Evolutionary conservation across 2,797 vertebrate species (phyloP).

Genomic region (Phrynocephalus vlangalii): DNA sequence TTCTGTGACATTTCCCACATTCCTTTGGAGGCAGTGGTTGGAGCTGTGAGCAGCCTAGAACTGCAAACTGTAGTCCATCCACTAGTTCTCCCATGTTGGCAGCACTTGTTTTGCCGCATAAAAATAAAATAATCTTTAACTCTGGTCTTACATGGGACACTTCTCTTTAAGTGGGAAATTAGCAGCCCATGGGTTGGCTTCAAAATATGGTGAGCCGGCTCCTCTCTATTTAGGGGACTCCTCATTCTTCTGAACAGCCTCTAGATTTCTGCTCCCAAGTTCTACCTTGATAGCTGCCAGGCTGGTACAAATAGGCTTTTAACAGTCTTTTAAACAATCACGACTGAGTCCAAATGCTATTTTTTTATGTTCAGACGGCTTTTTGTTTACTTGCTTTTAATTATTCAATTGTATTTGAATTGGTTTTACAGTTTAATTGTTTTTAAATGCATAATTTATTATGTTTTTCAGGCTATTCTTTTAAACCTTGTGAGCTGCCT

Average conservation of each 20-base stretch:
- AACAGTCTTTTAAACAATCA: too few relatives aligned
- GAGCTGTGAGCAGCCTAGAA: not conserved
- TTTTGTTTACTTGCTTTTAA: too few relatives aligned
- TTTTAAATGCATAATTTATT: too few relatives aligned
- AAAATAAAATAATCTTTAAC: not conserved
- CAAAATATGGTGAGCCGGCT: not conserved
- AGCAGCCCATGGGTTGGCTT: not conserved
- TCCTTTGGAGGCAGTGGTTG: not conserved
- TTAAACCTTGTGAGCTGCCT: not conserved
- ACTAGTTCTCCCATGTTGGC: too few relatives aligned
- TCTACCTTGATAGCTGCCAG: not conserved
- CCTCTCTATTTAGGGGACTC: not conserved
- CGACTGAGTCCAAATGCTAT: too few relatives aligned
- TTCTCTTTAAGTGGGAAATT: not conserved
- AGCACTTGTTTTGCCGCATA: not conserved
- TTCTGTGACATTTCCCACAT: not conserved
- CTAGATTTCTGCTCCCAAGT: not conserved
- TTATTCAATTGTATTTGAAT: too few relatives aligned
- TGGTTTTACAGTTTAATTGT: too few relatives aligned
- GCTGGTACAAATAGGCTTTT: too few relatives aligned
- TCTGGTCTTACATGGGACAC: not conserved
- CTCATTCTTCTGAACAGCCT: not conserved
- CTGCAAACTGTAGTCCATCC: not conserved
- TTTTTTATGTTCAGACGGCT: too few relatives aligned
- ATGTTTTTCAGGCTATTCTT: too few relatives aligned